Evolutionary conservation across 2,888 invertebrate genomes (phyloP).

Genomic region (Dermolepida albohirtum): DNA sequence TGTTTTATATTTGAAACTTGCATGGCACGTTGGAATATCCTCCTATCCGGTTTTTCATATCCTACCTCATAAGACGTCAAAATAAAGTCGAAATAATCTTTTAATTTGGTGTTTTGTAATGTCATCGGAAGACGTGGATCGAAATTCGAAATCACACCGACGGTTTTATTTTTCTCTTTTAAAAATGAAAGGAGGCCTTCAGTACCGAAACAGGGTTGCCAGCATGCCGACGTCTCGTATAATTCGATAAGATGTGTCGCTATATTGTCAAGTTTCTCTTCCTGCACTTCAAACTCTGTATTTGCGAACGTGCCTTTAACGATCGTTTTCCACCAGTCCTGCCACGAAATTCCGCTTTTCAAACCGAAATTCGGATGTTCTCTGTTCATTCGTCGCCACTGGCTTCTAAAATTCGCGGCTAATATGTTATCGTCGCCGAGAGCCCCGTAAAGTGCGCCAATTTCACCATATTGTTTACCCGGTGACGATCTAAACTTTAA

Average conservation of each 20-base stretch:
- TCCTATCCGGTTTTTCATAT: conserved; percentile 78
- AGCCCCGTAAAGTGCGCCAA: conserved; percentile 78
- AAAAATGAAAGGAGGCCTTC: conserved; percentile 74
- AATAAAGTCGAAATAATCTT: conserved; percentile 82
- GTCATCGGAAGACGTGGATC: conserved; percentile 83
- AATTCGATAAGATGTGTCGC: conserved; percentile 74
- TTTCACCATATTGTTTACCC: conserved; percentile 79
- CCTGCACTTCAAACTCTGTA: conserved; percentile 62
- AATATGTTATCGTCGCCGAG: conserved; percentile 70
- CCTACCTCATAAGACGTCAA: conserved; percentile 82
- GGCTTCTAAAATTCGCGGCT: conserved; percentile 73
- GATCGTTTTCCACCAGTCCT: conserved; percentile 85
- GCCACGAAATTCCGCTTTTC: conserved; percentile 75
- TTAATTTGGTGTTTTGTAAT: conserved; percentile 74
- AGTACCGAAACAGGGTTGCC: conserved; percentile 77
- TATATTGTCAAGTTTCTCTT: conserved; percentile 66
- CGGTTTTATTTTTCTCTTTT: conserved; percentile 58
- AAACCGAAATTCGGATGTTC: conserved; percentile 87
- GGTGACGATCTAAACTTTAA: conserved; percentile 77
- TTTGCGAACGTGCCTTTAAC: conserved; percentile 75
- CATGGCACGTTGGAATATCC: conserved; percentile 78
- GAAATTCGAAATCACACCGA: conserved; percentile 91
- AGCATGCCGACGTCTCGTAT: conserved; percentile 79
- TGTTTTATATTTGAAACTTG: conserved; percentile 63
- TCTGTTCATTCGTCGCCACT: conserved; percentile 73